Evolutionary conservation across 2,797 vertebrate species (phyloP).

Genomic region (Gadopsis bispinosus): DNA sequence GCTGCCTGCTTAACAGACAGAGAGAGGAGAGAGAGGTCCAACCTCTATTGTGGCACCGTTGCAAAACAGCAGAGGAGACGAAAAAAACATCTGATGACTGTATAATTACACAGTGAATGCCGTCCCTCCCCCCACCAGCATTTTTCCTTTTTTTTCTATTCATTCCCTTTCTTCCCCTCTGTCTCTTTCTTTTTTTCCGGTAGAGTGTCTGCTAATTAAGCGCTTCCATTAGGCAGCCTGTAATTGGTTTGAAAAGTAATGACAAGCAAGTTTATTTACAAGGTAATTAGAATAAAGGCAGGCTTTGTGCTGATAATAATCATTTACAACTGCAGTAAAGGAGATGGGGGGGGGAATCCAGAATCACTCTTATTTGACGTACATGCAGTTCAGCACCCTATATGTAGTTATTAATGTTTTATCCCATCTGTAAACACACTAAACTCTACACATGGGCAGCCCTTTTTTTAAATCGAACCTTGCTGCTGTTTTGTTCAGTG

Average conservation of each 20-base stretch:
- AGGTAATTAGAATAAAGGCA: conserved; percentile 89
- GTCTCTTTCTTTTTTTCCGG: conserved; percentile 70
- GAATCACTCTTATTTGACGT: conserved; percentile 68
- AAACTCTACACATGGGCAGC: conserved; percentile 48
- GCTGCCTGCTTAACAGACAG: conserved; percentile 76
- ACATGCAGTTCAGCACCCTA: conserved; percentile 61
- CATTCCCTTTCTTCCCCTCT: conserved; percentile 71
- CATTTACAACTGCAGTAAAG: conserved; percentile 79
- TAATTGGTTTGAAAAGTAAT: conserved; percentile 91
- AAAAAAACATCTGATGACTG: conserved; percentile 78
- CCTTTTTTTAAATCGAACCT: conserved; percentile 40
- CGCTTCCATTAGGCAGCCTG: conserved; percentile 88
- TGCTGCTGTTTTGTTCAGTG: conserved; percentile 70
- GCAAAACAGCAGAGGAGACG: conserved; percentile 73
- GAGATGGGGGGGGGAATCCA: conserved; percentile 18
- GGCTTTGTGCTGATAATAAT: conserved; percentile 88
- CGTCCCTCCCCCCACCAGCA: conserved; percentile 72
- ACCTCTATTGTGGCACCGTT: conserved; percentile 79
- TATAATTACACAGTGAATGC: conserved; percentile 85
- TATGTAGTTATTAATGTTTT: conserved; percentile 68
- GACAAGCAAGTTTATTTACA: conserved; percentile 92
- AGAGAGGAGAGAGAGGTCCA: conserved; percentile 70
- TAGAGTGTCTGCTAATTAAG: conserved; percentile 89
- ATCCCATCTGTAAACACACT: conserved; percentile 65
- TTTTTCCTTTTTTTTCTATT: conserved; percentile 73